Evolutionary conservation across 2,113 vertebrate genomes (phyloP).

Genomic region (Etia nguti): DNA sequence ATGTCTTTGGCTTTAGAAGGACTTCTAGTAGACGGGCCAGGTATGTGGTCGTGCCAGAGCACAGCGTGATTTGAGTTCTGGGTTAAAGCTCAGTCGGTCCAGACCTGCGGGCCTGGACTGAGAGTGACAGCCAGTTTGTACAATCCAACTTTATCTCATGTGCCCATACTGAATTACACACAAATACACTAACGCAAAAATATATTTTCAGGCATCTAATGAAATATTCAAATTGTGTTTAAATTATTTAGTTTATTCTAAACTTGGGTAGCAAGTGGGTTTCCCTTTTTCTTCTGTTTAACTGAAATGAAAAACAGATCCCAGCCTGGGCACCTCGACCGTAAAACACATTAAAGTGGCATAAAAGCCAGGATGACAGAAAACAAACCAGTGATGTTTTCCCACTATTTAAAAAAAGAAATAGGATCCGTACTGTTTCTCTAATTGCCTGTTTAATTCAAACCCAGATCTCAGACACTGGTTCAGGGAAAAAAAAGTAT

Average conservation of each 20-base stretch:
- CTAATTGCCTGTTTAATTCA: not conserved
- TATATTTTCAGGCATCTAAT: not conserved
- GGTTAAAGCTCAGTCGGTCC: conserved; percentile 31
- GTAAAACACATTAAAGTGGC: not conserved
- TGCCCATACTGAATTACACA: not conserved
- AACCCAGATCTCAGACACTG: not conserved
- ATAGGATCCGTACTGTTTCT: not conserved
- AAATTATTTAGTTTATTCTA: not conserved
- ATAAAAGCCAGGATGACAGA: not conserved
- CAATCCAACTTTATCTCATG: not conserved
- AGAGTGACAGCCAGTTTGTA: not conserved
- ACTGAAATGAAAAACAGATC: not conserved
- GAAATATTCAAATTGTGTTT: not conserved
- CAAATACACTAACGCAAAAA: not conserved
- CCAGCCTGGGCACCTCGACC: not conserved
- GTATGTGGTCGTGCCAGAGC: conserved; percentile 1
- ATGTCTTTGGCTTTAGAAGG: conserved; percentile 26
- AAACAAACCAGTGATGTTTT: not conserved
- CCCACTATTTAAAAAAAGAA: not conserved
- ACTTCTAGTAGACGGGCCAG: not conserved
- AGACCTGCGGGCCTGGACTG: not conserved
- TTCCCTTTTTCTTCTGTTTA: not conserved
- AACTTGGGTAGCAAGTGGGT: not conserved
- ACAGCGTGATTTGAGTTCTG: conserved; percentile 6
- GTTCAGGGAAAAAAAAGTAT: accelerated